phyloP scores from a whole-genome alignment of 2,797 vertebrate genomes.

The Malacoraja senta region DNA sequence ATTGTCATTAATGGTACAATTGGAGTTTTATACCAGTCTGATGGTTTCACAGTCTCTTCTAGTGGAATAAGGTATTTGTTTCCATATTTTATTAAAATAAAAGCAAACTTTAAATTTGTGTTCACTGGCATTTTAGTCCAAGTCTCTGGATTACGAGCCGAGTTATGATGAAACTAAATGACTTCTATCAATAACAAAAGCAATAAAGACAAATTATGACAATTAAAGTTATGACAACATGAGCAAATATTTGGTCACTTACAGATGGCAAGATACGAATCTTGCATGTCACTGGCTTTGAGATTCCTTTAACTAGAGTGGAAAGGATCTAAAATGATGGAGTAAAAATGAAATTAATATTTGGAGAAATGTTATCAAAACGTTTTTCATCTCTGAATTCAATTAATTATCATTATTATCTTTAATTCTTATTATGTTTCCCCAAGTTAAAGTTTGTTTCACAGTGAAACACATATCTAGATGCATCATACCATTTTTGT shows the following conservation, averaged over 20 bases:
- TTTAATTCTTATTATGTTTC: neutral
- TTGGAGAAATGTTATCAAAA: neutral
- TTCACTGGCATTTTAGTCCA: neutral
- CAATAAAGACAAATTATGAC: constrained; percentile 12
- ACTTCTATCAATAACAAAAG: neutral
- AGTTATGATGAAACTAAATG: neutral
- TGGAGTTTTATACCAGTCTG: neutral
- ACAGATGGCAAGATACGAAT: constrained; percentile 86
- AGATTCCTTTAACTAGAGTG: constrained; percentile 74
- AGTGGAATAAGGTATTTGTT: neutral
- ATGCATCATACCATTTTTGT: neutral
- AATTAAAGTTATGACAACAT: constrained; percentile 28
- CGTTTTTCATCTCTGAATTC: neutral
- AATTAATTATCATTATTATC: neutral
- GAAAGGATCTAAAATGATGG: constrained; percentile 68
- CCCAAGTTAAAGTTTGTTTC: neutral
- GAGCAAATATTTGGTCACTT: constrained; percentile 47
- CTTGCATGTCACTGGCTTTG: constrained; percentile 87
- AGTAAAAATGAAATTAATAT: constrained; percentile 1
- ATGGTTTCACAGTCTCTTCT: neutral
- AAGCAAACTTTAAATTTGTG: neutral
- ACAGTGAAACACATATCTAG: neutral
- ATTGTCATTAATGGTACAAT: neutral
- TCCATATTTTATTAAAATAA: neutral
- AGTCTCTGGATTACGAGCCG: neutral